Evolutionary conservation across 2,797 vertebrate genomes (phyloP), one percentile per base, ranked within the genome.

Genomic region (Smutsia temminckii): DNA sequence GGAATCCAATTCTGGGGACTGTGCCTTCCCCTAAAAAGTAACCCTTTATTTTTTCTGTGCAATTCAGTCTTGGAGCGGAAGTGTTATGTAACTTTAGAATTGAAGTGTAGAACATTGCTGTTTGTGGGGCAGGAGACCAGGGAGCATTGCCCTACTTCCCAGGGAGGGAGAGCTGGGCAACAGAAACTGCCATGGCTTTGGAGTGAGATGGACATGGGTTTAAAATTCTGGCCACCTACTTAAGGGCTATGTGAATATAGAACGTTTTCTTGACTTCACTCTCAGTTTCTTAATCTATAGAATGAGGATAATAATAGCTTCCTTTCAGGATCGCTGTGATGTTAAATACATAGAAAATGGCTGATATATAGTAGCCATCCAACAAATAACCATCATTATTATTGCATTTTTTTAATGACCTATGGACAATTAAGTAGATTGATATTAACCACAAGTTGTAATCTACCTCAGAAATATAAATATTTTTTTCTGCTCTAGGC

Each of bases 221-320:
- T 59, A 42, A 75, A 80, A 88, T 51, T 83, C 59, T 92, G 46
- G 18, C 29, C 12, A 6, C 34, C 27, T 75, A 20, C 55, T 69
- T 95, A 66, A 63, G 40, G 32, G 27, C 27, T 20, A 2, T 20
- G 13, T 74, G 59, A 78, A 32, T n/a, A 3, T 12, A 93, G 49
- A 4, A 3, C 37, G 21, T 75, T 89, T 69, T 86, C 27, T 63
- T 57, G 49, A 78, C 2, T 7, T 55, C 17, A 23, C 14, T 85
- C 21, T 96, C 37, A 49, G 25, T 85, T 85, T 94, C 13, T 32
- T 81, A 18, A 81, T 85, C 57, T 96, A 16, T 71, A 68, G 77
- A 59, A 61, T 81, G 29, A n/a, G n/a, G 27, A 81, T 49, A 49
- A 64, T 18, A n/a, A 18, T 32, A 55, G 21, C 11, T 78, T 74